Conservation (phyloP, 2,797 vertebrate genomes). For the Hippoglossus hippoglossus region DNA sequence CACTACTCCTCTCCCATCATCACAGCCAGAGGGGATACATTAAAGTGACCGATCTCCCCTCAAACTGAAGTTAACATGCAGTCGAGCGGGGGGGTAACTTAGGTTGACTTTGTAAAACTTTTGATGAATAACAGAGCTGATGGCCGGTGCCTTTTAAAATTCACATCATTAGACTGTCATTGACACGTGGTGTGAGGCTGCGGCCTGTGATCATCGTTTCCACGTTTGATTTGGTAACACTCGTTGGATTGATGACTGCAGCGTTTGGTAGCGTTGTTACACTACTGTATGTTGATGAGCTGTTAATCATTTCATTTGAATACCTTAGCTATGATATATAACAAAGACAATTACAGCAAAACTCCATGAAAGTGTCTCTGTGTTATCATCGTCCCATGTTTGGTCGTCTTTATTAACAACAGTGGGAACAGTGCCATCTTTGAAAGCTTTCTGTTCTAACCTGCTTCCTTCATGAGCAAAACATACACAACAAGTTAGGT, state of each 20-base stretch:
- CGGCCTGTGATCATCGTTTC: not conserved
- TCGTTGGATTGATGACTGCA: constrained; percentile 3
- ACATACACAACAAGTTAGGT: no score
- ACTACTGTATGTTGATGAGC: constrained; percentile 7
- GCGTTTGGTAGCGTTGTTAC: no score
- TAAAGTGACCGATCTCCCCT: constrained; percentile 54
- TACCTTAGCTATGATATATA: no score
- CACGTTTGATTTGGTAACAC: not conserved
- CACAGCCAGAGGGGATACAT: constrained; percentile 39
- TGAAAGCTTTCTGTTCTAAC: no score
- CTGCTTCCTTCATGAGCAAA: no score
- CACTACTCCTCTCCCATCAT: constrained; percentile 11
- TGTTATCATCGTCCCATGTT: no score
- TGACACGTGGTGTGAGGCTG: not conserved
- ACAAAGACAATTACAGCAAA: not conserved
- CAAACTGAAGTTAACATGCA: constrained; percentile 6
- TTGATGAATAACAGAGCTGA: constrained; percentile 56
- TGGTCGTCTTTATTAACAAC: no score
- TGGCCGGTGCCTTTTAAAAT: constrained; percentile 37
- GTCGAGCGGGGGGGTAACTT: constrained; percentile 3
- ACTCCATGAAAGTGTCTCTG: not conserved
- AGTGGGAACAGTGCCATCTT: no score
- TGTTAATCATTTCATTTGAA: constrained; percentile 27
- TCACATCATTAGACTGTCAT: constrained; percentile 7
- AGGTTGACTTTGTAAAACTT: constrained; percentile 69